Evolutionary conservation across 2,797 vertebrate genomes (phyloP).

Genomic region (Lagodon rhomboides): DNA sequence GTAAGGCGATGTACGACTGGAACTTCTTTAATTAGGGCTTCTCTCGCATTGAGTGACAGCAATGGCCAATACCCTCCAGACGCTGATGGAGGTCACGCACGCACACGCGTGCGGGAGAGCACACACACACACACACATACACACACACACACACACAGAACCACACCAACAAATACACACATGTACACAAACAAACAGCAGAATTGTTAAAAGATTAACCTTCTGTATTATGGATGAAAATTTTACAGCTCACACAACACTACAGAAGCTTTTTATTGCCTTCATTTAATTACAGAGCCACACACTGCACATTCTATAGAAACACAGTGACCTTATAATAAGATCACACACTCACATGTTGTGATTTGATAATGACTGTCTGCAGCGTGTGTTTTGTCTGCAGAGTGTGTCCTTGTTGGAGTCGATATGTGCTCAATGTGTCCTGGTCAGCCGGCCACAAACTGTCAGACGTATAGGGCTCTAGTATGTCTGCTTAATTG

Average conservation of each 20-base stretch:
- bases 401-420: not conserved
- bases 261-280: conserved; percentile 34
- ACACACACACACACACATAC: not conserved
- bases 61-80: conserved; percentile 79
- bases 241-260: conserved; percentile 41
- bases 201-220: conserved; percentile 39
- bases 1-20: conserved; percentile 78
- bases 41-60: conserved; percentile 79
- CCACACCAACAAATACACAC: not conserved
- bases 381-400: conserved; percentile 4
- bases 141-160: not conserved
- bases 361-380: conserved; percentile 45
- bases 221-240: conserved; percentile 43
- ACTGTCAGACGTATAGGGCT: conserved; percentile 50
- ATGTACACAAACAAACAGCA: conserved; percentile 23
- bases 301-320: conserved; percentile 27
- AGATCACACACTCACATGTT: conserved; percentile 48
- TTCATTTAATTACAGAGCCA: conserved; percentile 56
- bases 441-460: conserved; percentile 46
- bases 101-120: conserved; percentile 54
- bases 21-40: conserved; percentile 86
- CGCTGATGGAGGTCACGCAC: conserved; percentile 80
- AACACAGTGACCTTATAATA: conserved; percentile 29
- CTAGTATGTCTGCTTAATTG: conserved; percentile 51
- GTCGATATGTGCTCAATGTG: conserved; percentile 22